Evolutionary conservation across 1,140 invertebrate genomes (phyloP).

Genomic region (Drosophila ambigua): DNA sequence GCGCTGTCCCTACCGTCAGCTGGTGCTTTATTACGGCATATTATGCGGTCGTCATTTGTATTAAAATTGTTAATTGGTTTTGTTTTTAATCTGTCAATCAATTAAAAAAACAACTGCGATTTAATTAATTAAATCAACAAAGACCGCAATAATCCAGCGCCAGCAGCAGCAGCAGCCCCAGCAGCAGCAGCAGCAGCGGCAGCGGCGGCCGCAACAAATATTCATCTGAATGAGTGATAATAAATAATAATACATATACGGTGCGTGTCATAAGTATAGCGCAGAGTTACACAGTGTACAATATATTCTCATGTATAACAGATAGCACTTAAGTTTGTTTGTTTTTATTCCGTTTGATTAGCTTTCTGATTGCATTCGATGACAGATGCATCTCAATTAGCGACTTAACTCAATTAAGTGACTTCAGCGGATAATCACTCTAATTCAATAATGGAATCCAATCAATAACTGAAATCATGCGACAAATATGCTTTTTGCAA

Average conservation of each 20-base stretch:
- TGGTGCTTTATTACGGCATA: conserved; percentile 76
- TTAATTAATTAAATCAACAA: conserved; percentile 83
- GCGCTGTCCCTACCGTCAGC: conserved; percentile 19
- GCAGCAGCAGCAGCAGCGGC: neutral
- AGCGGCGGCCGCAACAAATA: conserved; percentile 20
- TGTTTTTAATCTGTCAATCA: conserved; percentile 83
- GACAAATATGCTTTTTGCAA: no score
- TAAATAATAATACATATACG: conserved; percentile 54
- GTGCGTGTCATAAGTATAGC: conserved; percentile 31
- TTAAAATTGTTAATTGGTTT: conserved; percentile 84
- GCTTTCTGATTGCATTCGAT: no score
- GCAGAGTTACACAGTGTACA: neutral
- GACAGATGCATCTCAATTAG: neutral
- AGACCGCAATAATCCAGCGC: conserved; percentile 77
- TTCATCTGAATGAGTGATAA: conserved; percentile 57
- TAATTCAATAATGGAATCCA: no score
- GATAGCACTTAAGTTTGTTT: no score
- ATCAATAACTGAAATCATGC: no score
- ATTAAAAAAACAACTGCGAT: conserved; percentile 83
- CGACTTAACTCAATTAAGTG: neutral
- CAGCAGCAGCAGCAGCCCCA: conserved; percentile 32
- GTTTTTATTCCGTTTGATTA: no score
- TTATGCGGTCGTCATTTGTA: conserved; percentile 75
- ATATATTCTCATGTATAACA: no score
- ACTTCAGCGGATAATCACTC: neutral